Base-by-base conservation (phyloP, 2,888 invertebrate genomes). In the Lutraria lutraria region DNA sequence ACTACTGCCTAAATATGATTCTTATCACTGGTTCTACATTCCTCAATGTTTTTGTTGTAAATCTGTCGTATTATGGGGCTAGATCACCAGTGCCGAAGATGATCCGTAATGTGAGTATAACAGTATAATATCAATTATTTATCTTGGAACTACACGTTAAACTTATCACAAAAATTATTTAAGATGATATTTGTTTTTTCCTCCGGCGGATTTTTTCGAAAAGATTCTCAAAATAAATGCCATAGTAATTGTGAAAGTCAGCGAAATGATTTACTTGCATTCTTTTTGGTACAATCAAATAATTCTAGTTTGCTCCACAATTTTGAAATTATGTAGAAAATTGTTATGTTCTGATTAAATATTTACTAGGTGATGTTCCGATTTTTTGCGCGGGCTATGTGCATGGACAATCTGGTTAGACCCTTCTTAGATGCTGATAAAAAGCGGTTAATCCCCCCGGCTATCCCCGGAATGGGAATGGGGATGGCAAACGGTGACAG, bases 1-100 rank as follows among this genome's bases (percentile, higher is more conserved):
- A 96, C 91, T 96, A 96, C 92, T 96, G 96, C 90, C 94, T 96
- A 83, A 96, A 96, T 92, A 96, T 96, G 96, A 93, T 96, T 60
- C 94, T 96, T 86, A 96, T 96, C 68, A 96, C 96, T 4, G 92
- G 96, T 84, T 96, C 96, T 34, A 96, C 96, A 87, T 96, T 96
- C 93, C 95, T 96, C 80, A 96, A 96, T 87, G 96, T 96, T 54
- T 95, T 96, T 88, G 96, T 96, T 81, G 96, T 96, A 85, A 96
- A 96, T 91, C 94, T 96, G 85, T 96, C 96, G 88, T 96, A 96
- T 92, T 95, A 96, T 87, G 96, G 96, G 72, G 95, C 96, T 85
- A 94, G 95, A 88, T 92, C 94, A 79, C 95, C 95, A 16, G 90
- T 95, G 29, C 96, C 96, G 25, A 92, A 91, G 82, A 93, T 94